Conservation (phyloP, 1,140 invertebrate species). For the Pogonomyrmex barbatus region DNA sequence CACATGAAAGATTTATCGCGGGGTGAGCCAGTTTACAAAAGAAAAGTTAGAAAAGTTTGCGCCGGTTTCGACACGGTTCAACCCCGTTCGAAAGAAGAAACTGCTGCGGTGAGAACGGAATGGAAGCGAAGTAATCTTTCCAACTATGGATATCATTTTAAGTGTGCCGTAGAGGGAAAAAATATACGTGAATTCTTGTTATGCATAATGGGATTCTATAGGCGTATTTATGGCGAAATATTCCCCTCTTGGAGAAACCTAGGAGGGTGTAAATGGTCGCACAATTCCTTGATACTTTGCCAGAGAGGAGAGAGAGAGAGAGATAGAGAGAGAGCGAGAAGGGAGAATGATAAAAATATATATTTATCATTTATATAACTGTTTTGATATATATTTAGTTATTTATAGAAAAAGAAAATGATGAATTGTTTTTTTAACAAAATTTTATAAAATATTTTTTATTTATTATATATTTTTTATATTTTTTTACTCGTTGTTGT, state of each 20-base stretch:
- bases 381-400: background rate
- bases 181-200: slow-evolving; percentile 20
- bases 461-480: background rate
- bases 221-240: slow-evolving; percentile 53
- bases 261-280: background rate
- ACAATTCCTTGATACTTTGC: background rate
- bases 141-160: slow-evolving; percentile 55
- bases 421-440: background rate
- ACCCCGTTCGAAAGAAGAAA: slow-evolving; percentile 1
- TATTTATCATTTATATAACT: background rate
- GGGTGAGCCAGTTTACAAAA: slow-evolving; percentile 30
- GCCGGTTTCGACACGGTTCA: slow-evolving; percentile 12
- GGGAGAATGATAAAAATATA: background rate
- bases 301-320: too few relatives aligned
- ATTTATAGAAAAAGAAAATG: background rate
- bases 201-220: slow-evolving; percentile 13
- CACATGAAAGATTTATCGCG: slow-evolving; percentile 47
- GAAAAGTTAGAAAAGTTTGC: slow-evolving; percentile 33
- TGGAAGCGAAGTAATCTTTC: slow-evolving; percentile 50
- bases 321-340: too few relatives aligned
- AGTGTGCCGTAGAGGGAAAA: slow-evolving; percentile 1
- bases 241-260: background rate
- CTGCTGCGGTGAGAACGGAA: background rate
- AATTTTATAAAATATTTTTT: background rate
- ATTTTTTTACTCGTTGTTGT: background rate